Percentiles rank a stretch among this genome's conserved stretches.
Evolutionary conservation across 2,113 vertebrate species (phyloP).

Genomic region (Ageneiosus marmoratus): DNA sequence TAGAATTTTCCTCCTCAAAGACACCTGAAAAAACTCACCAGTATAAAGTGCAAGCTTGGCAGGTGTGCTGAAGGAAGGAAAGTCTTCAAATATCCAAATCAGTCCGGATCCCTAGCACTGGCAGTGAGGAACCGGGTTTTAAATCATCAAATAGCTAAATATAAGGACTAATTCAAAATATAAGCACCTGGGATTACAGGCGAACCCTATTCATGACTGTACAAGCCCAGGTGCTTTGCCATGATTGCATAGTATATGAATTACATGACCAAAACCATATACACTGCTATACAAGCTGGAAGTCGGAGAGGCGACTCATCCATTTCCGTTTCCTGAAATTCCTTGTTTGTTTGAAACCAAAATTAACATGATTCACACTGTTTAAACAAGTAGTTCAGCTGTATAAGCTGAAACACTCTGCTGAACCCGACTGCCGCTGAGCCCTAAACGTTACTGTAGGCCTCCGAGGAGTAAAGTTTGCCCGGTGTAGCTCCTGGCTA

Average conservation of each 20-base stretch:
- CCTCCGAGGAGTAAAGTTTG: slow-evolving; percentile 27
- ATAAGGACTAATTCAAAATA: neutral
- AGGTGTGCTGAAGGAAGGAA: neutral
- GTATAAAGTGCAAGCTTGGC: neutral
- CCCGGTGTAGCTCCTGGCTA: neutral
- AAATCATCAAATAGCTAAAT: neutral
- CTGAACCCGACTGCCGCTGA: neutral
- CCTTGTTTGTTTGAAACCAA: neutral
- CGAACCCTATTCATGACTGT: neutral
- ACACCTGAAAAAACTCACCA: neutral
- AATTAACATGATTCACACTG: neutral
- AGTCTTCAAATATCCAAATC: neutral
- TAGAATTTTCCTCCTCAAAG: neutral
- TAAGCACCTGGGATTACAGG: neutral
- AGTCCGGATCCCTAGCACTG: neutral
- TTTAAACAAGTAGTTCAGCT: too few relatives aligned
- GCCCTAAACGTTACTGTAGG: neutral
- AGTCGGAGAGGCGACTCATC: neutral
- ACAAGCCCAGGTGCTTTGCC: neutral
- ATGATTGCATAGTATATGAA: neutral
- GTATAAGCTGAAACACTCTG: neutral
- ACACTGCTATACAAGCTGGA: neutral
- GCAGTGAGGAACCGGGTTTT: neutral
- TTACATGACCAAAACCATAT: neutral
- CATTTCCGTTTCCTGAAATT: neutral